phyloP scores from a whole-genome alignment of 2,113 vertebrate species.

The Myotis brandtii region DNA sequence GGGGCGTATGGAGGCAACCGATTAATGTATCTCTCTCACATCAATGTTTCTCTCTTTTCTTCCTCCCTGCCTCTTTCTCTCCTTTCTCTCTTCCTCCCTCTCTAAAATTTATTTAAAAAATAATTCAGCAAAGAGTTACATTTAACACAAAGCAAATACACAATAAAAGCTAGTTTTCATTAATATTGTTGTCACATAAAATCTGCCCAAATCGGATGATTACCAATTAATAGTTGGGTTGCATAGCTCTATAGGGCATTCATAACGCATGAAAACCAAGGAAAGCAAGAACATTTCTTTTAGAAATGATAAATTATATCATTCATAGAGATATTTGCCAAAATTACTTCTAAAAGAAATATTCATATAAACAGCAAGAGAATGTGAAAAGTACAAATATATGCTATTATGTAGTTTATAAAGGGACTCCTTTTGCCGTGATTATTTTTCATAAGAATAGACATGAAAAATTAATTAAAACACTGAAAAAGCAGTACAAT shows the following conservation, averaged over 20 bases:
- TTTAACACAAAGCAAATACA: background rate
- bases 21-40: background rate
- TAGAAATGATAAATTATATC: background rate
- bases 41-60: background rate
- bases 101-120: background rate
- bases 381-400: background rate
- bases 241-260: background rate
- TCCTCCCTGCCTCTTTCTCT: too few relatives aligned
- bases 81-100: background rate
- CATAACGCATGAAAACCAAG: slow-evolving; percentile 5
- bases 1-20: background rate
- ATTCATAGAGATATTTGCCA: background rate
- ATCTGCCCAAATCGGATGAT: background rate
- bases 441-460: background rate
- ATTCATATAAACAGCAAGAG: background rate
- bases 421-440: background rate
- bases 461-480: background rate
- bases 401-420: background rate
- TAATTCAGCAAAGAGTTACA: slow-evolving; percentile 22
- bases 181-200: background rate
- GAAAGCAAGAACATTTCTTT: background rate
- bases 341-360: slow-evolving; percentile 27
- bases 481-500: background rate
- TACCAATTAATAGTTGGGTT: background rate
- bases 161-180: background rate